These are phyloP conservation scores for Pygmarrhopalites habei DNA, from an alignment of 1,140 invertebrate species.

Conservation along the genomic window DNA sequence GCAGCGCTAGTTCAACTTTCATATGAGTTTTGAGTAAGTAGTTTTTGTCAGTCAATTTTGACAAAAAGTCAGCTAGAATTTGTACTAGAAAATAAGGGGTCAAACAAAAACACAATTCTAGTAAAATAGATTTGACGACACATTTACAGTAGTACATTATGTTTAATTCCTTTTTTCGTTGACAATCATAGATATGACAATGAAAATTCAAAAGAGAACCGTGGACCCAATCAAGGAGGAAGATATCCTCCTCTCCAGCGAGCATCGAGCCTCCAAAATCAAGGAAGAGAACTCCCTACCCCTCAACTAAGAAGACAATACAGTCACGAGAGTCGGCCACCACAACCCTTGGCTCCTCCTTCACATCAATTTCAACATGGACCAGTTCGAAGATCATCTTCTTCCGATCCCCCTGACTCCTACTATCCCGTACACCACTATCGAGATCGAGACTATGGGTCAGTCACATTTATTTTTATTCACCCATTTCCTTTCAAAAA, in stretches of 20 bases:
- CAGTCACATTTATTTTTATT: too few species aligned
- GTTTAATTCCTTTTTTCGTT: too few species aligned
- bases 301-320: constrained; percentile 68
- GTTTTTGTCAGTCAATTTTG: too few species aligned
- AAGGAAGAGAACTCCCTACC: constrained; percentile 45
- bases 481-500: too few species aligned
- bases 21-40: too few species aligned
- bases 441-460: constrained; percentile 28
- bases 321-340: constrained; percentile 48
- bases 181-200: too few species aligned
- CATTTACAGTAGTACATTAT: too few species aligned
- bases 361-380: constrained; percentile 2
- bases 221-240: constrained; percentile 20
- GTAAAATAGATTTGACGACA: too few species aligned
- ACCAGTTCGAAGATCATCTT: constrained; percentile 22
- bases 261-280: constrained; percentile 53
- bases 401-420: constrained; percentile 30
- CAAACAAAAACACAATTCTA: too few species aligned
- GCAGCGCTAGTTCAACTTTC: too few species aligned
- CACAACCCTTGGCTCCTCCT: constrained; percentile 24
- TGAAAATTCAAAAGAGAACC: constrained; percentile 47
- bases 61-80: too few species aligned
- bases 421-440: constrained; percentile 30
- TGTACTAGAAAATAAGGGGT: too few species aligned
- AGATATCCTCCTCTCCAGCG: constrained; percentile 52